phyloP scores from a whole-genome alignment of 1,140 invertebrate genomes.

The Cotesia glomerata region DNA sequence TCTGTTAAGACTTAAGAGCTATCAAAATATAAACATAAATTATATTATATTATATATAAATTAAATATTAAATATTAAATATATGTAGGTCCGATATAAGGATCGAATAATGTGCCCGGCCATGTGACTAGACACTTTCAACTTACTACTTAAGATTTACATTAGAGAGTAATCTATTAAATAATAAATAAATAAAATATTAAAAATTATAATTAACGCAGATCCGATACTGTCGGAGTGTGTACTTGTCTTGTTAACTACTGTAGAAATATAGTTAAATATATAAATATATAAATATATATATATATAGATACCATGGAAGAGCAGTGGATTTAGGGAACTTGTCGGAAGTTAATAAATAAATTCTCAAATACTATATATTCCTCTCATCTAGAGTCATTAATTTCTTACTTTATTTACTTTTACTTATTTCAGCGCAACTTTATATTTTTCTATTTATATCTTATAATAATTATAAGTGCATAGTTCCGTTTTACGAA shows the following conservation, averaged over 20 bases:
- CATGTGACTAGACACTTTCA: constrained; percentile 21
- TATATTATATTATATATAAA: not conserved
- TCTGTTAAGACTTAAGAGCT: constrained; percentile 21
- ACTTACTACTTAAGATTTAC: constrained; percentile 45
- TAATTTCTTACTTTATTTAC: not conserved
- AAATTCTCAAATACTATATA: constrained; percentile 16
- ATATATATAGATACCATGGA: constrained; percentile 47
- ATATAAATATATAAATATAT: constrained; percentile 44
- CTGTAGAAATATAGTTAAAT: constrained; percentile 55
- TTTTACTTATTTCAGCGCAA: not conserved
- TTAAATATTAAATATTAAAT: too few relatives aligned
- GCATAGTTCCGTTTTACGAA: constrained; percentile 6
- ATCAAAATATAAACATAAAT: too few relatives aligned
- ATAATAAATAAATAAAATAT: constrained; percentile 20
- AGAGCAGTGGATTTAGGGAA: constrained; percentile 50
- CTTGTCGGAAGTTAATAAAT: constrained; percentile 23
- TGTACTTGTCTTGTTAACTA: constrained; percentile 60
- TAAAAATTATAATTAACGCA: constrained; percentile 24
- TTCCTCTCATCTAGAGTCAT: not conserved
- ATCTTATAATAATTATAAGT: not conserved
- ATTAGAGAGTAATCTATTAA: constrained; percentile 47
- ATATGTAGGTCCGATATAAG: not conserved
- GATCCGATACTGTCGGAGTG: constrained; percentile 39
- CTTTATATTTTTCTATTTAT: not conserved
- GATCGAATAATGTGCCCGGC: constrained; percentile 15